Conservation (phyloP, 2,797 vertebrate genomes). For the Etheostoma perlongum region DNA sequence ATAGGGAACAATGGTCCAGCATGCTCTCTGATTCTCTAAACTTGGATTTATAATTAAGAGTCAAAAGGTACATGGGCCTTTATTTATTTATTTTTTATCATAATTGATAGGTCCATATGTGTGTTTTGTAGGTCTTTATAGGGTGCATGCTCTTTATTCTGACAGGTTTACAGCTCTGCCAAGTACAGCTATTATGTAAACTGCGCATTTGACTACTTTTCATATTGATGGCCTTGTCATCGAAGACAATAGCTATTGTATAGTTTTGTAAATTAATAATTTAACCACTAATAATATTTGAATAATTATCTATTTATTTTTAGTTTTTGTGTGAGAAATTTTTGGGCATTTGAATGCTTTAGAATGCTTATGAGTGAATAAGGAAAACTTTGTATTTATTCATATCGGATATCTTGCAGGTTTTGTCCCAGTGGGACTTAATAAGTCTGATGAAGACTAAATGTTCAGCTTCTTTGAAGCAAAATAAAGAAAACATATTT, state of each 20-base stretch:
- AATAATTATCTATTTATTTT: conserved; percentile 56
- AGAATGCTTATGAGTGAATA: conserved; percentile 4
- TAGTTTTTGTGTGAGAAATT: conserved; percentile 11
- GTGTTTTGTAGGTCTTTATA: conserved; percentile 22
- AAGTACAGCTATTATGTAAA: conserved; percentile 32
- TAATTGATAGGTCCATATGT: conserved; percentile 12
- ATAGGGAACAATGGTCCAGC: background rate
- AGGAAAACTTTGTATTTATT: conserved; percentile 42
- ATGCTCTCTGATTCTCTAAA: background rate
- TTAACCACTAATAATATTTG: conserved; percentile 35
- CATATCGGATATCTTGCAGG: conserved; percentile 1
- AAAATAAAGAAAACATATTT: conserved; percentile 48
- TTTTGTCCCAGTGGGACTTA: conserved; percentile 63
- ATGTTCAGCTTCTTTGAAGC: conserved; percentile 67
- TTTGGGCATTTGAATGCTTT: background rate
- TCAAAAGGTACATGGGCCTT: conserved; percentile 12
- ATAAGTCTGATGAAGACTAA: conserved; percentile 25
- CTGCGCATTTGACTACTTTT: conserved; percentile 11
- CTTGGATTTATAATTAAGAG: conserved; percentile 3
- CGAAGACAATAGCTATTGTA: conserved; percentile 38
- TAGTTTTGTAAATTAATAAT: conserved; percentile 42
- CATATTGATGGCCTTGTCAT: conserved; percentile 45
- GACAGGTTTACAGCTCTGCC: conserved; percentile 37
- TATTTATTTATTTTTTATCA: conserved; percentile 40
- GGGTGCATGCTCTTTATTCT: conserved; percentile 9